phyloP scores from a whole-genome alignment of 2,113 vertebrate species.

The Anoplopoma fimbria region DNA sequence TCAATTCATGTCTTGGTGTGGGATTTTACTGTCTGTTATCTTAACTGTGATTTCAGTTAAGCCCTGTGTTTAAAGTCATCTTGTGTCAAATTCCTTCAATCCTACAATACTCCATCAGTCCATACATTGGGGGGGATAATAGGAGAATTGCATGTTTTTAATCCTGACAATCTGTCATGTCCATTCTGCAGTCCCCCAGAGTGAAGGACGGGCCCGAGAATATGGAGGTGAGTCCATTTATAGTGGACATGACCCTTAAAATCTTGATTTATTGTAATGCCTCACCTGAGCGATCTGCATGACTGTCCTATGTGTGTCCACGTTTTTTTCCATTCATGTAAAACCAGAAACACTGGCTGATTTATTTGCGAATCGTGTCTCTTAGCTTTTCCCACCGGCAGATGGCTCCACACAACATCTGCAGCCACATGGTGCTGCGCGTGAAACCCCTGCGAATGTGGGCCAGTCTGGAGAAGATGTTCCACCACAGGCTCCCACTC shows the following conservation, averaged over 20 bases:
- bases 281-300: constrained; percentile 64
- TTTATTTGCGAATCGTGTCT: neutral
- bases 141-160: constrained; percentile 72
- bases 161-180: constrained; percentile 82
- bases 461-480: constrained; percentile 85
- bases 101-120: constrained; percentile 40
- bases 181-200: constrained; percentile 92
- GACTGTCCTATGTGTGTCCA: constrained; percentile 48
- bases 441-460: constrained; percentile 82
- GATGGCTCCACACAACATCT: constrained; percentile 81
- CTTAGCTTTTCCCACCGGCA: constrained; percentile 74
- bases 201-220: constrained; percentile 94
- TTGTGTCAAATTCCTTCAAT: constrained; percentile 64
- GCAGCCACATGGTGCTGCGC: constrained; percentile 82
- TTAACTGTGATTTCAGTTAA: constrained; percentile 43
- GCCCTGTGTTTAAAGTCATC: constrained; percentile 24
- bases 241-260: constrained; percentile 71
- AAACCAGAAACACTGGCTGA: neutral
- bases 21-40: constrained; percentile 52
- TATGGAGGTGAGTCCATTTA: constrained; percentile 88
- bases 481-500: constrained; percentile 74
- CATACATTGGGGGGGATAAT: constrained; percentile 40
- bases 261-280: constrained; percentile 46
- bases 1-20: constrained; percentile 49
- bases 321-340: neutral